Conservation (phyloP, 2,797 vertebrate species). For the Ctenopoma kingsleyae region DNA sequence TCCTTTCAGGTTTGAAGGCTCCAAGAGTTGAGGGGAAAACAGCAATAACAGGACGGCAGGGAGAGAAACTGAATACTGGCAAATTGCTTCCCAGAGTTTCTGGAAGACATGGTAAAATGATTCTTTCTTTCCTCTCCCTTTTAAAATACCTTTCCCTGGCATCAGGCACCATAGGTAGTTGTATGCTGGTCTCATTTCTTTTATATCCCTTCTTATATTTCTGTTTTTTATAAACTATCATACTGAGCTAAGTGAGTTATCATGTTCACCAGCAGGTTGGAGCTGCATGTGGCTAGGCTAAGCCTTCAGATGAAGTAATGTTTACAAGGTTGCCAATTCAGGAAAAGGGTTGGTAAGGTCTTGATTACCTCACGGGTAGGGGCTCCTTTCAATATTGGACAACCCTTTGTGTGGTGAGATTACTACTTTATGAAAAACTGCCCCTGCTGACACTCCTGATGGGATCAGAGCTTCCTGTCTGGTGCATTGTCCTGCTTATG, state of each 20-base stretch:
- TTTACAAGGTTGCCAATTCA: conserved; percentile 62
- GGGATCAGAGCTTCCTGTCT: conserved; percentile 79
- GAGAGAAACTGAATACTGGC: conserved; percentile 78
- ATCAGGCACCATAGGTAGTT: conserved; percentile 67
- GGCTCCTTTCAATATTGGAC: conserved; percentile 77
- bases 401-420: conserved; percentile 81
- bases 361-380: conserved; percentile 80
- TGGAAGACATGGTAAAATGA: conserved; percentile 80
- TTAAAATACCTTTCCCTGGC: conserved; percentile 78
- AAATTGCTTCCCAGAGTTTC: conserved; percentile 80
- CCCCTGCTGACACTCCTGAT: conserved; percentile 79
- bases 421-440: conserved; percentile 83
- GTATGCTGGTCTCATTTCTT: conserved; percentile 61
- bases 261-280: conserved; percentile 65
- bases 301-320: conserved; percentile 79
- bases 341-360: conserved; percentile 71
- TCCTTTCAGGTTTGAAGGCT: conserved; percentile 72
- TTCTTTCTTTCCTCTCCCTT: conserved; percentile 75
- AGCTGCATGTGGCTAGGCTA: conserved; percentile 68
- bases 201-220: conserved; percentile 67
- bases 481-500: conserved; percentile 67
- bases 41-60: conserved; percentile 78
- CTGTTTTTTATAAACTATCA: conserved; percentile 41
- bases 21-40: conserved; percentile 74
- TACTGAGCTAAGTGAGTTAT: conserved; percentile 77